These are phyloP conservation scores for Poecile atricapillus DNA, from an alignment of 2,113 vertebrate genomes.

Conservation along the genomic window DNA sequence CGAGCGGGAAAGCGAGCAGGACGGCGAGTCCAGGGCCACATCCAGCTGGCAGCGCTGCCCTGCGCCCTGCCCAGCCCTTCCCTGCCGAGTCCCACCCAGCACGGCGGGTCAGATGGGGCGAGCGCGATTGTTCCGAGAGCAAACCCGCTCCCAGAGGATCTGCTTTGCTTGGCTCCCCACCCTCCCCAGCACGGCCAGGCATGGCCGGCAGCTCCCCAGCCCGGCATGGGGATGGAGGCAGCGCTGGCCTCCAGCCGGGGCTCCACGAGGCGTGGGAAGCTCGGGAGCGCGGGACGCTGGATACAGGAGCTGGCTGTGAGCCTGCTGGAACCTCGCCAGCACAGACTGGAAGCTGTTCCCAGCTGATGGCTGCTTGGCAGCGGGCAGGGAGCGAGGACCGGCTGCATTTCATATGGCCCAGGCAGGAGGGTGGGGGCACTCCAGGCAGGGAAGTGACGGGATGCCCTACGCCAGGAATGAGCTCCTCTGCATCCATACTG, in stretches of 20 bases:
- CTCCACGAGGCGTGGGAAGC: constrained; percentile 40
- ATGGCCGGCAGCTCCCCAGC: background rate
- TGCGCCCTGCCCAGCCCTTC: background rate
- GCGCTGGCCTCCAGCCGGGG: background rate
- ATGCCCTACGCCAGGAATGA: rapidly evolving
- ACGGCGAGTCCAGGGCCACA: background rate
- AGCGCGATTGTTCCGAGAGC: background rate
- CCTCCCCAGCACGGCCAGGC: background rate
- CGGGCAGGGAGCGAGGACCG: background rate
- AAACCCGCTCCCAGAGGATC: background rate
- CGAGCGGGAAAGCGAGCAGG: background rate
- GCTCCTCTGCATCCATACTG: background rate
- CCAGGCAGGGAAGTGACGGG: background rate
- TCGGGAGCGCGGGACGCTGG: constrained; percentile 9
- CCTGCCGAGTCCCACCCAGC: background rate
- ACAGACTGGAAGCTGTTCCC: constrained; percentile 10
- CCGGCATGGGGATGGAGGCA: background rate
- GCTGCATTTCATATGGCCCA: background rate
- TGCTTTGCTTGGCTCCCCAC: background rate
- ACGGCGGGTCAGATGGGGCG: background rate
- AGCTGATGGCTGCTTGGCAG: constrained; percentile 39
- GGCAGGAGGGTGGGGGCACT: background rate
- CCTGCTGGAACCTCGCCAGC: constrained; percentile 1
- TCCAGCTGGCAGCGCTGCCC: background rate
- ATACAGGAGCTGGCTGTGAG: background rate